Evolutionary conservation across 2,888 invertebrate genomes (phyloP), one percentile per base, ranked within the genome.

Genomic region (Spicauda simplicius): DNA sequence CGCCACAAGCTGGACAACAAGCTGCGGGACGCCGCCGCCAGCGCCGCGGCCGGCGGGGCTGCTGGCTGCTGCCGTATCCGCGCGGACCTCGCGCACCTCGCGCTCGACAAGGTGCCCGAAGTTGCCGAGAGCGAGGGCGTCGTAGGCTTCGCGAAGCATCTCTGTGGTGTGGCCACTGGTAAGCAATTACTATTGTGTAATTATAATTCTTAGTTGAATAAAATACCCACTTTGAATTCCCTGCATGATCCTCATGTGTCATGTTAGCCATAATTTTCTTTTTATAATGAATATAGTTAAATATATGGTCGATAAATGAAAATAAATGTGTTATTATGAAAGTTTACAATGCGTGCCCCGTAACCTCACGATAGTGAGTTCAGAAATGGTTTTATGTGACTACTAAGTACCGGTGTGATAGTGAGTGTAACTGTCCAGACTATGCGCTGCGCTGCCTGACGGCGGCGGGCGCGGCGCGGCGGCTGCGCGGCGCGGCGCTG

Each of bases 131-230:
- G 73, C 19, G 76, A 80, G 7, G 83, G 94, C 45, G 93, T 97
- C 55, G 96, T 98, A 33, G 97, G 96, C 0, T 88, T 97, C 20
- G 97, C 98, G 1, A 98, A 98, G 86, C 98, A 98, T 86, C 94
- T 98, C 52, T 98, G 98, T 86, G 98, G 98, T 0, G 95, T 94
- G 33, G 98, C 98, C 48, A 98, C 98, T 64, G 97, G 97, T 97
- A 80, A 69, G 61, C 8, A 12, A 12, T 11, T 37, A 37, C 12
- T 37, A 25, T 5, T 25, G 25, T n/a, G n/a, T n/a, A n/a, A n/a
- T n/a, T n/a, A n/a, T n/a, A n/a, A n/a, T n/a, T n/a, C n/a, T n/a
- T n/a, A n/a, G n/a, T n/a, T n/a, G n/a, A n/a, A n/a, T n/a, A n/a
- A n/a, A n/a, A n/a, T 25, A 25, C 25, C 5, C 5, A 25, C 5